Evolutionary conservation across 2,797 vertebrate species (phyloP).

Genomic region (Borostomias antarcticus): DNA sequence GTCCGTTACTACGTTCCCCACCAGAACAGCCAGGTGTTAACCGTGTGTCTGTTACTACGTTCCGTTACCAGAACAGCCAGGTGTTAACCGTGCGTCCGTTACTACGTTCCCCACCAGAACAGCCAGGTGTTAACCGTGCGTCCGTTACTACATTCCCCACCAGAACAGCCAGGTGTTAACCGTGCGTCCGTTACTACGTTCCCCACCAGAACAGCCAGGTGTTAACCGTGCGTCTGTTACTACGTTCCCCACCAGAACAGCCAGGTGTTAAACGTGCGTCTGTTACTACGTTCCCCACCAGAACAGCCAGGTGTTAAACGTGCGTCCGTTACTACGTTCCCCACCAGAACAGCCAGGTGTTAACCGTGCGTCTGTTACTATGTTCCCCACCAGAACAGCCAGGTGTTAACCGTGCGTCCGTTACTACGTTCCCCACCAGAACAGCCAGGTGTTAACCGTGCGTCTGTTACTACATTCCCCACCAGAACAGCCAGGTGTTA

Average conservation of each 20-base stretch:
- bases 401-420: background rate
- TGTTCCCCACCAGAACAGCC: background rate
- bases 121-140: background rate
- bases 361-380: no score
- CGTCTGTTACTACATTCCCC: background rate
- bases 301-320: background rate
- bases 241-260: conserved; percentile 77
- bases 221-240: background rate
- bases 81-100: no score
- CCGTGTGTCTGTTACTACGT: conserved; percentile 15
- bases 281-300: background rate
- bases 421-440: conserved; percentile 71
- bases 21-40: background rate
- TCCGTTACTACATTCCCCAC: conserved; percentile 28
- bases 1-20: background rate
- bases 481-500: background rate
- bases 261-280: no score
- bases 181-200: no score
- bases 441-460: conserved; percentile 79
- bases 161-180: conserved; percentile 85
- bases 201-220: background rate
- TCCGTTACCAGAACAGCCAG: conserved; percentile 79
- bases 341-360: conserved; percentile 81
- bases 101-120: background rate
- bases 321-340: conserved; percentile 25